These are phyloP conservation scores for Ormia ochracea DNA, from an alignment of 2,888 invertebrate species.

Conservation along the genomic window DNA sequence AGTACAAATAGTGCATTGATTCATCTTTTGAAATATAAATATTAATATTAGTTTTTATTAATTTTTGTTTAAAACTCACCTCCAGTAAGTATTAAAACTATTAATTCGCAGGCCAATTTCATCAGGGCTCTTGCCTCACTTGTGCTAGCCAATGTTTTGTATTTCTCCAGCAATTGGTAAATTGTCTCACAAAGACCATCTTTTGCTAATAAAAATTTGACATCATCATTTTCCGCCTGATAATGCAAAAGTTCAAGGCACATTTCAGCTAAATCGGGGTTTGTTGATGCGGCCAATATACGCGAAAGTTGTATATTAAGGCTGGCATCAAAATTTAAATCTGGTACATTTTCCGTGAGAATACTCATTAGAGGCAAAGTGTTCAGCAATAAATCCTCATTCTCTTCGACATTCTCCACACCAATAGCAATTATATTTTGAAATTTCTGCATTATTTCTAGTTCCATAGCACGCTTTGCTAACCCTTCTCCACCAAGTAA, in stretches of 20 bases:
- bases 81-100: slow-evolving; percentile 90
- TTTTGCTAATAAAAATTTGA: slow-evolving; percentile 86
- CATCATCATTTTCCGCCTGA: slow-evolving; percentile 88
- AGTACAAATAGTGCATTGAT: slow-evolving; percentile 90
- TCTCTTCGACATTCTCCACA: slow-evolving; percentile 78
- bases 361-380: slow-evolving; percentile 80
- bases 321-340: slow-evolving; percentile 79
- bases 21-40: slow-evolving; percentile 80
- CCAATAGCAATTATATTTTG: slow-evolving; percentile 78
- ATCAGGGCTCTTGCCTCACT: slow-evolving; percentile 82
- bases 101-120: slow-evolving; percentile 90
- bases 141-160: slow-evolving; percentile 81
- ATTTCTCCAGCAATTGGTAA: slow-evolving; percentile 84
- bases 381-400: slow-evolving; percentile 80
- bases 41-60: neutral
- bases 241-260: slow-evolving; percentile 86
- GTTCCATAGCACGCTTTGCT: slow-evolving; percentile 80
- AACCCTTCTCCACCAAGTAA: slow-evolving; percentile 84
- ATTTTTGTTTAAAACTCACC: slow-evolving; percentile 78
- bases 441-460: slow-evolving; percentile 79
- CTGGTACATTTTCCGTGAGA: slow-evolving; percentile 81
- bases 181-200: slow-evolving; percentile 87
- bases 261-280: slow-evolving; percentile 85
- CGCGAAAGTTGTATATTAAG: slow-evolving; percentile 81
- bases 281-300: slow-evolving; percentile 80